Base-by-base conservation (phyloP, 2,888 invertebrate genomes). In the Drosophila buzzatii region DNA sequence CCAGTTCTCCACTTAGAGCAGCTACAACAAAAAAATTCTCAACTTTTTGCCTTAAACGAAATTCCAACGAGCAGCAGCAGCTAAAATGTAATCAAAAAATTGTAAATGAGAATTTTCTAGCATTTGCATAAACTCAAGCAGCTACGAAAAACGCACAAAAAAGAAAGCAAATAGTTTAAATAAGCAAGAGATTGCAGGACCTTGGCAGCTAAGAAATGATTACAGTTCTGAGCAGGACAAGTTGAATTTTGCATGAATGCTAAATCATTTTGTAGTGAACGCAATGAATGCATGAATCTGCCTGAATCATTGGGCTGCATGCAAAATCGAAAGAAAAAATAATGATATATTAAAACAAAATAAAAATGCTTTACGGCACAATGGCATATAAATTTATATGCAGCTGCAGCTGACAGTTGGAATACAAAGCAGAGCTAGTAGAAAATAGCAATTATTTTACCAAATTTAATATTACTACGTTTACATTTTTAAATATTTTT, bases 61-160 rank as follows among this genome's bases (percentile, higher is more conserved):
- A 68, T 70, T 64, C 62, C 49, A 27, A 39, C 61, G 62, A 65
- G 76, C 53, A 39, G 35, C 39, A 33, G n/a, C 53, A 59, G 41
- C 62, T 41, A 16, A 72, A 82, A 77, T 75, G 84, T 83, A 85
- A 85, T 81, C 74, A 83, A 39, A 71, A 64, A 58, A 68, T 70
- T 67, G 60, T 10, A 66, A 85, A 82, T 72, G 71, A 70, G 72
- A 73, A 67, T 75, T 71, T 74, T 64, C 35, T 41, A 56, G 35
- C 68, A 88, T 88, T 84, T 85, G 77, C 84, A 85, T 85, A 88
- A 79, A 62, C 47, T 68, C 53, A 47, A 27, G 73, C 35, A 59
- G 68, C 41, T 52, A 59, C 27, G 37, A 33, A 42, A 49, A 49
- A 42, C n/a, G n/a, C n/a, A 33, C 2, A 23, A 23, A 23, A 23